phyloP scores from a whole-genome alignment of 2,888 invertebrate genomes.

The Drosophila heteroneura region DNA sequence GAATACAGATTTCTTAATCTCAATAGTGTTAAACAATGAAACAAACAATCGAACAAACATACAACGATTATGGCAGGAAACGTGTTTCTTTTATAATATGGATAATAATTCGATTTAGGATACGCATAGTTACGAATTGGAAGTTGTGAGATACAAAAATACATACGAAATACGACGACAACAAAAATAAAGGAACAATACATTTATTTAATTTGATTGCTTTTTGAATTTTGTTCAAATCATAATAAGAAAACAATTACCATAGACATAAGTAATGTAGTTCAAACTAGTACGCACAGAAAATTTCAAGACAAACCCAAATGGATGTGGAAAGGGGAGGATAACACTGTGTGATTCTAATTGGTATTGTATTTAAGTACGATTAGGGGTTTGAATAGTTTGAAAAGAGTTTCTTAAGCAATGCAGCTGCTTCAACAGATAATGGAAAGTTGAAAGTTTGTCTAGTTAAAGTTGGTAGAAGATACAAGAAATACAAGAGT shows the following conservation, averaged over 20 bases:
- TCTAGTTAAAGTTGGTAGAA: not conserved
- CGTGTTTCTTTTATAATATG: conserved; percentile 25
- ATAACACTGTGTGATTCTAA: conserved; percentile 24
- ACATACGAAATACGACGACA: conserved; percentile 58
- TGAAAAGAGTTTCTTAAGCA: conserved; percentile 13
- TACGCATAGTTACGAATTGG: conserved; percentile 41
- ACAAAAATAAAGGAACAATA: conserved; percentile 44
- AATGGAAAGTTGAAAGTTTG: conserved; percentile 8
- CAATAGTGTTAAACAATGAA: conserved; percentile 60
- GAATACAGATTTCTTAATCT: conserved; percentile 41
- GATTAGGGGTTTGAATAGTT: not conserved
- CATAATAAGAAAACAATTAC: conserved; percentile 33
- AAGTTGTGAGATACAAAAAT: conserved; percentile 42
- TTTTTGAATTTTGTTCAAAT: conserved; percentile 60
- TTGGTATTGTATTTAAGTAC: conserved; percentile 22
- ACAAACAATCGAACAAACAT: conserved; percentile 57
- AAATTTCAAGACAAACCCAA: conserved; percentile 22
- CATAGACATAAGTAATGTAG: conserved; percentile 26
- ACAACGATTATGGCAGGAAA: conserved; percentile 76
- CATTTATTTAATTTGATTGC: conserved; percentile 36
- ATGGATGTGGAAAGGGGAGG: conserved; percentile 12
- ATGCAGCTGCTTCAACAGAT: conserved; percentile 16
- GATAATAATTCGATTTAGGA: conserved; percentile 33
- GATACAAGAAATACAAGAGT: conserved; percentile 13
- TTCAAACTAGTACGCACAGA: conserved; percentile 32